These are phyloP conservation scores for Emydocephalus ijimae DNA, from an alignment of 2,113 vertebrate genomes.

Conservation along the genomic window DNA sequence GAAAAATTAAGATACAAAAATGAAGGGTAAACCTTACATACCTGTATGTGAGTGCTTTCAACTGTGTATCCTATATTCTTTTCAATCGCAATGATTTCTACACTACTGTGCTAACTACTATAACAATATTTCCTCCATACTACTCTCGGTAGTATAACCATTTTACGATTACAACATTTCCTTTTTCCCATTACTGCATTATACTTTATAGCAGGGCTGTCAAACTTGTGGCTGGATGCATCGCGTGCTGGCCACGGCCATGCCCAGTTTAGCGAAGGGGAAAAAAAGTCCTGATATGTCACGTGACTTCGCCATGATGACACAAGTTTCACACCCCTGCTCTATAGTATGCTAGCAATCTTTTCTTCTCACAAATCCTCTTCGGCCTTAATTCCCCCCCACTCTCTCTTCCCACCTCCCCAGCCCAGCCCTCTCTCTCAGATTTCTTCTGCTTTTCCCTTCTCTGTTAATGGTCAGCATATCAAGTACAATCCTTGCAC, in stretches of 20 bases:
- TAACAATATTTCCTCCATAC: neutral
- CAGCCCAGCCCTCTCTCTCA: no score
- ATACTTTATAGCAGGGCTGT: neutral
- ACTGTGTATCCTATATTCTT: neutral
- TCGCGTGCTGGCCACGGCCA: no score
- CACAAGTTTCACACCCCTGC: no score
- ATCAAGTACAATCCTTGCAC: neutral
- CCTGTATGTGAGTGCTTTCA: neutral
- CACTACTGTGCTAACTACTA: neutral
- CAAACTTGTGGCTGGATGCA: no score
- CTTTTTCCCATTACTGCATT: neutral
- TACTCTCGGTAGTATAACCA: neutral
- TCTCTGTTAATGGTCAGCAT: no score
- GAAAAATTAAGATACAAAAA: neutral
- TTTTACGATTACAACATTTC: neutral
- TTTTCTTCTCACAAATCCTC: neutral
- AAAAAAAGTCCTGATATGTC: no score
- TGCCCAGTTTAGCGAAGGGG: no score
- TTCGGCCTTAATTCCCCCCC: neutral
- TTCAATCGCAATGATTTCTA: neutral
- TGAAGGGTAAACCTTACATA: neutral
- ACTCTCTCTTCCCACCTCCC: no score
- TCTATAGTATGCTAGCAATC: no score
- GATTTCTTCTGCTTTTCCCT: no score
- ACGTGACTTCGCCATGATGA: no score